Percentiles rank a stretch among this genome's conserved stretches.
These are phyloP conservation scores for Periplaneta americana DNA, from an alignment of 1,140 invertebrate species.

Conservation along the genomic window DNA sequence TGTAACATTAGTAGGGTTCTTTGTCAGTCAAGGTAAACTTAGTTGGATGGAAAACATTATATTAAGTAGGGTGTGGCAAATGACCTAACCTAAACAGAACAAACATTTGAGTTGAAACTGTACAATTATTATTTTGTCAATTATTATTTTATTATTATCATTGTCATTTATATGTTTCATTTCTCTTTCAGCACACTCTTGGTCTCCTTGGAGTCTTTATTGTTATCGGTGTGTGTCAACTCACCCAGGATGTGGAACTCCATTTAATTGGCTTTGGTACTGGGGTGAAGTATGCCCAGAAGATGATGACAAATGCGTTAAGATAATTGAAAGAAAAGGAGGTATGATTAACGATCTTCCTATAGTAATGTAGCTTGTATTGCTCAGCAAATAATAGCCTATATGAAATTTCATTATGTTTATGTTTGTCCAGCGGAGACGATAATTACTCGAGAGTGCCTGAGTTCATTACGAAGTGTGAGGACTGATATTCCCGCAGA, in stretches of 20 bases:
- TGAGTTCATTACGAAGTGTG: conserved; percentile 69
- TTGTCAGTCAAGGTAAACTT: neutral
- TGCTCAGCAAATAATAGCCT: neutral
- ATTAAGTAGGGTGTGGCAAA: neutral
- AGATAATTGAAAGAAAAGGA: conserved; percentile 82
- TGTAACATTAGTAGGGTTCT: neutral
- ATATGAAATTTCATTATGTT: neutral
- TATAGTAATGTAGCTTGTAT: neutral
- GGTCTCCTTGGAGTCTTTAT: conserved; percentile 14
- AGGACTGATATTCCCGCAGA: conserved; percentile 88
- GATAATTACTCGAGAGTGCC: conserved; percentile 78
- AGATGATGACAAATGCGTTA: conserved; percentile 82
- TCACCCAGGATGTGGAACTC: conserved; percentile 77
- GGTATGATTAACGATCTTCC: too few relatives aligned
- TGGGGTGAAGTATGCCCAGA: conserved; percentile 73
- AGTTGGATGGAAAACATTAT: neutral
- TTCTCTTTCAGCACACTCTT: neutral
- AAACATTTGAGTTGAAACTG: too few relatives aligned
- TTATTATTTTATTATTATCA: neutral
- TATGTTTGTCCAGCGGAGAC: conserved; percentile 53
- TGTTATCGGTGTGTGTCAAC: conserved; percentile 88
- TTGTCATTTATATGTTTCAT: neutral
- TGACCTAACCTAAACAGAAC: neutral
- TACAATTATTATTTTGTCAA: too few relatives aligned
- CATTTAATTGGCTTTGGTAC: conserved; percentile 77